Conservation (phyloP, 2,797 vertebrate genomes). For the Falco concolor region DNA sequence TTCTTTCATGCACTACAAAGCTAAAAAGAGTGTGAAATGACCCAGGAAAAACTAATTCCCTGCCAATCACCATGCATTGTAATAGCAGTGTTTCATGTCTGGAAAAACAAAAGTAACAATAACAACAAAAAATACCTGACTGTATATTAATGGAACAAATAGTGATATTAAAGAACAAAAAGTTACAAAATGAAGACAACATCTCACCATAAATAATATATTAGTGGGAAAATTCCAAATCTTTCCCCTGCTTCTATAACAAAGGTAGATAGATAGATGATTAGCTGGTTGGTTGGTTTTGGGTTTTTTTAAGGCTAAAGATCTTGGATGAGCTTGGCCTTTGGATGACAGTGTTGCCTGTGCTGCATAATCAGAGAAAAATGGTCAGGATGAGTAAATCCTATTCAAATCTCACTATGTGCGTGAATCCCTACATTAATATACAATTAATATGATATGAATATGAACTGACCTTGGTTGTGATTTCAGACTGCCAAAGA, state of each 20-base stretch:
- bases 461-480: background rate
- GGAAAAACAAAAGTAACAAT: background rate
- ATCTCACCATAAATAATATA: background rate
- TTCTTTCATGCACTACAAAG: background rate
- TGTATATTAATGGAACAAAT: background rate
- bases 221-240: background rate
- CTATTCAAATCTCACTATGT: background rate
- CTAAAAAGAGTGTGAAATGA: background rate
- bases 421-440: background rate
- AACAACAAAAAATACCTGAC: background rate
- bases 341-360: background rate
- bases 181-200: background rate
- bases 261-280: background rate
- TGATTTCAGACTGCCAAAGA: background rate
- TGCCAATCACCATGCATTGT: background rate
- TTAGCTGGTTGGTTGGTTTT: accelerated
- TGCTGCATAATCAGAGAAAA: background rate
- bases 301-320: background rate
- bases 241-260: background rate
- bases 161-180: background rate
- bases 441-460: background rate
- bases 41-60: background rate
- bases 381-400: background rate
- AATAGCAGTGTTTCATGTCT: background rate
- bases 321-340: background rate